Evolutionary conservation across 2,113 vertebrate species (phyloP), one percentile per base, ranked within the genome.

Genomic region (Pteropus alecto): DNA sequence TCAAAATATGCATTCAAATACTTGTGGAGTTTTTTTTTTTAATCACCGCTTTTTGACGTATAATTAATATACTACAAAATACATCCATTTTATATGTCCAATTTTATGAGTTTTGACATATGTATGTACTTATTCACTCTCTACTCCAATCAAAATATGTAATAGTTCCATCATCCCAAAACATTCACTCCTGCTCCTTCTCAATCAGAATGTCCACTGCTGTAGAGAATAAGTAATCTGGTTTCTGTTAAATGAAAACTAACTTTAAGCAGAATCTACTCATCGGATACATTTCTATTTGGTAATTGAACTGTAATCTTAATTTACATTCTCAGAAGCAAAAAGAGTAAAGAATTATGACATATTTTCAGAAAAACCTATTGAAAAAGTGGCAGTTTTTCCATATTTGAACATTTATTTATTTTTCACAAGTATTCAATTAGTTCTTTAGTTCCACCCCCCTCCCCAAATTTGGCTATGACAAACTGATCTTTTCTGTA

Each of bases 251-350:
- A 54, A 61, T 8, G 9, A 77, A 60, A 63, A 38, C 85, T 26
- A 84, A 51, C 11, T 89, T 43, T 1, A 76, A 85, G 60, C 2
- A 73, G 1, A 76, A 76, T 30, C 5, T 84, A 46, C 5, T 54
- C 46, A 63, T 61, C 3, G 0, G 15, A 15, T n/a, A 38, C 2
- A 54, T 65, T 77, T 82, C 14, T 54, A 46, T 21, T 24, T 51
- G 24, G 1, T 78, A 81, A 56, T 86, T 60, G 5, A 35, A 61
- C 3, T 61, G 8, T 35, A 83, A 68, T 46, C 13, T 90, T 77
- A 90, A 78, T 82, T 84, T 51, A 51, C 1, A 83, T 61, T 5
- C 35, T 78, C 6, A 60, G 30, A 97, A 95, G 15, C 15, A 86
- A 88, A 88, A 68, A 83, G 7, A 85, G 7, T 19, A 82, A 95